Evolutionary conservation across 2,113 vertebrate genomes (phyloP), one percentile per base, ranked within the genome.

Genomic region (Rhipidura dahli): DNA sequence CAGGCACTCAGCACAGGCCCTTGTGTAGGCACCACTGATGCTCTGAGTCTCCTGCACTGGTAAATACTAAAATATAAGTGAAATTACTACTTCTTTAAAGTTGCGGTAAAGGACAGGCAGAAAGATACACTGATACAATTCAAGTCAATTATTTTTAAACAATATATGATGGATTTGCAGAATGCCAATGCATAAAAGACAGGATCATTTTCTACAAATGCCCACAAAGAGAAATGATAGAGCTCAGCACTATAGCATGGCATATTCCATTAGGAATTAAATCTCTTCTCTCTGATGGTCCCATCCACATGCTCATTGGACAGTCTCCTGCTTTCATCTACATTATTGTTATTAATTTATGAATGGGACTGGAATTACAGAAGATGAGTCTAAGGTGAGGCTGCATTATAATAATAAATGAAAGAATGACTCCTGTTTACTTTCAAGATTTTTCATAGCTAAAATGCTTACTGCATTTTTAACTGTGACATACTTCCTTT

Each of bases 401-500:
- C 85, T 26, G 19, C 89, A 90, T 97, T 96, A 95, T 96, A 98
- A 97, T 95, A 98, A 98, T 98, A 98, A 97, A 98, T 97, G 97
- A 97, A 98, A 97, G 96, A 96, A 98, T 91, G 97, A 97, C 92
- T 97, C 95, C 96, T 96, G 93, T 93, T 96, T 98, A 97, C 97
- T 93, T 94, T 89, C 93, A 90, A 94, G 94, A 86, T 94, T 97
- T 97, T 97, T 98, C 96, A 97, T 40, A 73, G 95, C 87, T 97
- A 97, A 98, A 98, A 98, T 97, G 97, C 97, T 98, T 91, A 94
- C 96, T 97, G 95, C 97, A 97, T 98, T 98, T 98, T 98, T 98
- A 98, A 98, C 97, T 51, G 97, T 97, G 97, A 98, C 96, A 98
- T 91, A 97, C 98, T 98, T 98, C 98, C 98, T 97, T 98, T 97